phyloP scores from a whole-genome alignment of 1,140 invertebrate genomes.

The Bombus consobrinus region DNA sequence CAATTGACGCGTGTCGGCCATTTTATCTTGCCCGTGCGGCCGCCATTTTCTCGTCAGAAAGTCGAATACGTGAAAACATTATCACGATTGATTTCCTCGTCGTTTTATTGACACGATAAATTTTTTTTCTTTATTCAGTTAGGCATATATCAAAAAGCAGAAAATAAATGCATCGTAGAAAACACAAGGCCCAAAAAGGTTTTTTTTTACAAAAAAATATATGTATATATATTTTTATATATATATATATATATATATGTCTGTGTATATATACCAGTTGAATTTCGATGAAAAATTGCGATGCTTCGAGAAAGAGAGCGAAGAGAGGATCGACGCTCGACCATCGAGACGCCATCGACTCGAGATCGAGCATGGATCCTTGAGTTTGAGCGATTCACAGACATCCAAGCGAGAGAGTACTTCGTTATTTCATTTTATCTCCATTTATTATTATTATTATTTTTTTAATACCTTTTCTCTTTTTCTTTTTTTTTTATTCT shows the following conservation, averaged over 20 bases:
- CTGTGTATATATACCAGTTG: neutral
- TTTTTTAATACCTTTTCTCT: neutral
- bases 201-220: neutral
- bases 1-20: constrained; percentile 17
- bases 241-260: neutral
- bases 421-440: constrained; percentile 14
- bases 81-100: constrained; percentile 21
- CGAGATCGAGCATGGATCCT: constrained; percentile 19
- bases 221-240: too few species aligned
- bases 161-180: neutral
- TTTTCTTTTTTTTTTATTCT: neutral
- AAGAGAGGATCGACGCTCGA: constrained; percentile 25
- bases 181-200: neutral
- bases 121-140: neutral
- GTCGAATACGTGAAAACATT: constrained; percentile 4
- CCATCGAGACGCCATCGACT: neutral
- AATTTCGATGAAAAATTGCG: neutral
- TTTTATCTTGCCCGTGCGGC: constrained; percentile 40
- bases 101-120: neutral
- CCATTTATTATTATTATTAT: neutral
- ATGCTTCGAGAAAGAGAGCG: constrained; percentile 32
- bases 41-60: constrained; percentile 12
- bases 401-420: constrained; percentile 53
- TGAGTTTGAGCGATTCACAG: constrained; percentile 58
- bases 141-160: neutral